Percentiles rank a stretch among this genome's conserved stretches.
These are phyloP conservation scores for Trididemnum miniatum DNA, from an alignment of 23 tunicate genomes.

Conservation along the genomic window DNA sequence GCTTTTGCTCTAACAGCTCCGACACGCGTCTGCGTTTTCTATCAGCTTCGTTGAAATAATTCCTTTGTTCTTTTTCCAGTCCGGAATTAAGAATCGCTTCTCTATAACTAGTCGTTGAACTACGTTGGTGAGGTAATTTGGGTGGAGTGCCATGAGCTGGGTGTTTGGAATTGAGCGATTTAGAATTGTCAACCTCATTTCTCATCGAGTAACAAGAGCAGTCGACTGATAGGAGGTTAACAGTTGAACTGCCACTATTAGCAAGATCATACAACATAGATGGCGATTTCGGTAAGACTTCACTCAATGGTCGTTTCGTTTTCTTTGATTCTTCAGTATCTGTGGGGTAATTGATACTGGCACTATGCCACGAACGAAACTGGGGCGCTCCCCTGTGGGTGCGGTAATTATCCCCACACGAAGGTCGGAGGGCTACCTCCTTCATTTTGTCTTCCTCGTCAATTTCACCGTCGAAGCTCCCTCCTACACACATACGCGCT, in stretches of 20 bases:
- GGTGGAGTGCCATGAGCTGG: background rate
- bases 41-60: background rate
- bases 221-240: background rate
- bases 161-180: background rate
- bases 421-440: background rate
- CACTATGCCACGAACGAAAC: constrained; percentile 33
- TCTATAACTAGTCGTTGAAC: background rate
- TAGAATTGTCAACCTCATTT: background rate
- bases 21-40: constrained; percentile 8
- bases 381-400: background rate
- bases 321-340: background rate
- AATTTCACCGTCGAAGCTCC: background rate
- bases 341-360: constrained; percentile 9
- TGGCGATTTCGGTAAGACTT: background rate
- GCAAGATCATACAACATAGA: background rate
- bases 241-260: background rate
- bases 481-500: background rate
- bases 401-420: constrained; percentile 28
- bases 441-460: background rate
- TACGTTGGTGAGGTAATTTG: background rate
- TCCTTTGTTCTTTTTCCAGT: background rate
- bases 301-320: constrained; percentile 19
- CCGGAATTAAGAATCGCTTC: background rate
- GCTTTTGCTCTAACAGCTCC: constrained; percentile 7
- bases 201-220: constrained; percentile 2